Evolutionary conservation across 1,140 invertebrate genomes (phyloP).

Genomic region (Apis laboriosa): DNA sequence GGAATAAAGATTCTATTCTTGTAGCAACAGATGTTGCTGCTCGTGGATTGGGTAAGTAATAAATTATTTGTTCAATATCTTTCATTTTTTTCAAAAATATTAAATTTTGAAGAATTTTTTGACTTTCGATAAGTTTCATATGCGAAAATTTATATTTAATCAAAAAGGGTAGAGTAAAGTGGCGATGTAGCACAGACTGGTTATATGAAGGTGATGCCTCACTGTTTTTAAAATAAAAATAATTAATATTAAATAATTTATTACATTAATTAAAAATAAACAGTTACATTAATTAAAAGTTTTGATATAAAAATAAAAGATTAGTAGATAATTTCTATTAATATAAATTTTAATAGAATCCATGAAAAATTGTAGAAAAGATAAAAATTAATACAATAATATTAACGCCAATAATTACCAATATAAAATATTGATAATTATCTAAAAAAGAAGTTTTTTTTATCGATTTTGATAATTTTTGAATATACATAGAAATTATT

Average conservation of each 20-base stretch:
- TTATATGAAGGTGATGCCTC: constrained; percentile 80
- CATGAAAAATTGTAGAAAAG: background rate
- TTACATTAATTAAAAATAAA: background rate
- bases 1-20: constrained; percentile 94
- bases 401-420: background rate
- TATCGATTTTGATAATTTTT: too few relatives aligned
- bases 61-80: constrained; percentile 29
- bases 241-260: constrained; percentile 24
- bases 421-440: too few relatives aligned
- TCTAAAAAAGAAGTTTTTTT: too few relatives aligned
- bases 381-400: background rate
- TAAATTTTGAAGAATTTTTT: constrained; percentile 28
- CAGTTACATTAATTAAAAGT: too few relatives aligned
- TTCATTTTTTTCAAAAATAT: constrained; percentile 1
- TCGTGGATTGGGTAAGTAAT: constrained; percentile 95
- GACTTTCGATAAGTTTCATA: constrained; percentile 33
- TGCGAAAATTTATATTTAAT: constrained; percentile 23
- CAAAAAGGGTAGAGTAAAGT: constrained; percentile 64
- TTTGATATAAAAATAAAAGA: background rate
- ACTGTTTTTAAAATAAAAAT: constrained; percentile 58
- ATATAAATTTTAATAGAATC: background rate
- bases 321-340: background rate
- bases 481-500: too few relatives aligned
- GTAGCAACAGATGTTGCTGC: constrained; percentile 99
- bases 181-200: constrained; percentile 82